Conservation (phyloP, 2,113 vertebrate genomes). For the Polyodon spathula region DNA sequence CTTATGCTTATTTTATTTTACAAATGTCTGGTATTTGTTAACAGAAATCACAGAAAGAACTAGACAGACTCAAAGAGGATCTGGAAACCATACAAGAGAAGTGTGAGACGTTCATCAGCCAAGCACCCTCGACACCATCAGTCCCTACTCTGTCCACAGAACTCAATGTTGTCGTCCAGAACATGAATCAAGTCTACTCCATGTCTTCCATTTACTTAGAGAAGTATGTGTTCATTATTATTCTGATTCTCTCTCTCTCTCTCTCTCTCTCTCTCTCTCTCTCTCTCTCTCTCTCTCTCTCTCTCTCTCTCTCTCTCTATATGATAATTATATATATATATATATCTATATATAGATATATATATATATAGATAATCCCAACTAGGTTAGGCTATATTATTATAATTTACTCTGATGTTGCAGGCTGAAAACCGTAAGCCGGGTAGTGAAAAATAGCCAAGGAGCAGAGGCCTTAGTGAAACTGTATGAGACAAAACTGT, state of each 20-base stretch:
- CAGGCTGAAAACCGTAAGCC: constrained; percentile 87
- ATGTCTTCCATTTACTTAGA: constrained; percentile 94
- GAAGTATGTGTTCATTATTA: constrained; percentile 68
- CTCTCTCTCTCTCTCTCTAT: too few species aligned
- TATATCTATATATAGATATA: too few species aligned
- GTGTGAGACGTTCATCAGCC: constrained; percentile 84
- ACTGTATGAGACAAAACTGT: constrained; percentile 85
- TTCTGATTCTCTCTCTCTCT: too few species aligned
- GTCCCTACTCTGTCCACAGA: constrained; percentile 77
- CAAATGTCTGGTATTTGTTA: not conserved
- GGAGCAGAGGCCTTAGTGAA: constrained; percentile 81
- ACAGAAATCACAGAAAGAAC: constrained; percentile 78
- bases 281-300: too few species aligned
- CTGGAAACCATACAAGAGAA: constrained; percentile 77
- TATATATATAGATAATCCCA: too few species aligned
- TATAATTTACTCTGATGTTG: constrained; percentile 21
- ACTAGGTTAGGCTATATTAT: too few species aligned
- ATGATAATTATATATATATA: too few species aligned
- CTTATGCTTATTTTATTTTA: too few species aligned
- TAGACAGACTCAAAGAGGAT: constrained; percentile 79
- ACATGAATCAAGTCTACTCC: constrained; percentile 81
- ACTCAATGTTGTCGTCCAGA: constrained; percentile 75
- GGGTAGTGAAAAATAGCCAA: constrained; percentile 86
- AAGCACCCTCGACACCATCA: constrained; percentile 72
- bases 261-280: too few species aligned